phyloP scores from a whole-genome alignment of 2,113 vertebrate species.

The Catharus fuscescens region DNA sequence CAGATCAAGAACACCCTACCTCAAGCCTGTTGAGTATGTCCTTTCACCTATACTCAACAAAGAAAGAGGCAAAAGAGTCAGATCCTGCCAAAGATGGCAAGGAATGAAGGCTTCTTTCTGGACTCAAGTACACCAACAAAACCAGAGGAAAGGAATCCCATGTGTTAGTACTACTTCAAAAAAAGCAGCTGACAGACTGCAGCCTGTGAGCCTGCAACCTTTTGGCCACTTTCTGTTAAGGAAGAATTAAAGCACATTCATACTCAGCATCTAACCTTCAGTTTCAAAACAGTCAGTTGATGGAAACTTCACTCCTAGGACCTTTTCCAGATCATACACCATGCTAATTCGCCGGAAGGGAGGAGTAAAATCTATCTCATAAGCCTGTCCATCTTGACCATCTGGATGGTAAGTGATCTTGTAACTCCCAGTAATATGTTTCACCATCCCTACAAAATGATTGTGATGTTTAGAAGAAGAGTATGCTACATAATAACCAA shows the following conservation, averaged over 20 bases:
- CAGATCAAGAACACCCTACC: background rate
- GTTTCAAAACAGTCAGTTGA: conserved; percentile 77
- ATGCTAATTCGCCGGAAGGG: conserved; percentile 91
- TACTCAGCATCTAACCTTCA: conserved; percentile 72
- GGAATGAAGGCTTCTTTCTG: background rate
- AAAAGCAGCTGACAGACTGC: background rate
- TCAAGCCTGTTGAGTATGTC: background rate
- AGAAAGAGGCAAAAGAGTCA: background rate
- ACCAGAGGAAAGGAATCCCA: background rate
- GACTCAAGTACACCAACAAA: background rate
- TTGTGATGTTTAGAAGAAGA: background rate
- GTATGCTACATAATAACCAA: background rate
- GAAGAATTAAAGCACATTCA: background rate
- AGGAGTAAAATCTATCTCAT: conserved; percentile 94
- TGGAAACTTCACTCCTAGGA: conserved; percentile 88
- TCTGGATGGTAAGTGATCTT: conserved; percentile 93
- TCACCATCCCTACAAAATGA: conserved; percentile 89
- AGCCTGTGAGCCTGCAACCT: background rate
- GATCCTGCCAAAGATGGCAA: background rate
- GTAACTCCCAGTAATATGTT: conserved; percentile 88
- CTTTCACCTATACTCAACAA: background rate
- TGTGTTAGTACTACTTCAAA: background rate
- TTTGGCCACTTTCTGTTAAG: background rate
- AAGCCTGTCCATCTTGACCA: conserved; percentile 86
- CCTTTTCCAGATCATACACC: conserved; percentile 89